Conservation (phyloP, 2,888 invertebrate species). For the Drepanosiphum platanoidis region DNA sequence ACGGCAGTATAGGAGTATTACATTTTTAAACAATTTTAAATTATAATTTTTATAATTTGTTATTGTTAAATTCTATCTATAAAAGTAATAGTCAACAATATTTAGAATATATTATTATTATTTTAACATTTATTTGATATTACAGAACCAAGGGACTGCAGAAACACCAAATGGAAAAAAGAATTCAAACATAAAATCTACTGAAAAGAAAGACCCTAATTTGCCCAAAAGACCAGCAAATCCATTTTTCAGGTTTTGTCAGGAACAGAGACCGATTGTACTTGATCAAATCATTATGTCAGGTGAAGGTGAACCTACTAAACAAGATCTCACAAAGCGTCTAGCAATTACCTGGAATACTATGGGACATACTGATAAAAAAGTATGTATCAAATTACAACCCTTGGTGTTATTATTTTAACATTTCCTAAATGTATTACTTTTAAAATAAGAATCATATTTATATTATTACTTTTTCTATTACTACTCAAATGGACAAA, state of each 20-base stretch:
- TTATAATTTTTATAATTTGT: too few relatives aligned
- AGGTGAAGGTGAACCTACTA: conserved; percentile 76
- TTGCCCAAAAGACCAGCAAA: conserved; percentile 83
- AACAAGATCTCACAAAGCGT: conserved; percentile 80
- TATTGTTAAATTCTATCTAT: too few relatives aligned
- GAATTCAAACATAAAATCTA: conserved; percentile 63
- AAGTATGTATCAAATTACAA: conserved; percentile 69
- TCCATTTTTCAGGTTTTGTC: conserved; percentile 84
- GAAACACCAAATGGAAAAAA: conserved; percentile 52
- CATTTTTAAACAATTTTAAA: too few relatives aligned
- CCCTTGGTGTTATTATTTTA: too few relatives aligned
- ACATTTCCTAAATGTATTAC: too few relatives aligned
- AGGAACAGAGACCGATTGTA: conserved; percentile 79
- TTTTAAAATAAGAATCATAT: too few relatives aligned
- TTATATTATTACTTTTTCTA: too few relatives aligned
- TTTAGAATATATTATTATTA: conserved; percentile 6
- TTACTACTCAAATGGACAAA: too few relatives aligned
- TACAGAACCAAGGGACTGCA: conserved; percentile 35
- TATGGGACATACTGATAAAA: conserved; percentile 76
- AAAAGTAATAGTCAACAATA: neutral
- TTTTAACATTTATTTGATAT: neutral
- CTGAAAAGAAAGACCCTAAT: conserved; percentile 76
- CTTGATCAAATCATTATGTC: conserved; percentile 69
- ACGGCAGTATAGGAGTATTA: too few relatives aligned
- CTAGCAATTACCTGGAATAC: conserved; percentile 80